Evolutionary conservation across 2,113 vertebrate genomes (phyloP), one percentile per base, ranked within the genome.

Genomic region (Mustela lutreola): DNA sequence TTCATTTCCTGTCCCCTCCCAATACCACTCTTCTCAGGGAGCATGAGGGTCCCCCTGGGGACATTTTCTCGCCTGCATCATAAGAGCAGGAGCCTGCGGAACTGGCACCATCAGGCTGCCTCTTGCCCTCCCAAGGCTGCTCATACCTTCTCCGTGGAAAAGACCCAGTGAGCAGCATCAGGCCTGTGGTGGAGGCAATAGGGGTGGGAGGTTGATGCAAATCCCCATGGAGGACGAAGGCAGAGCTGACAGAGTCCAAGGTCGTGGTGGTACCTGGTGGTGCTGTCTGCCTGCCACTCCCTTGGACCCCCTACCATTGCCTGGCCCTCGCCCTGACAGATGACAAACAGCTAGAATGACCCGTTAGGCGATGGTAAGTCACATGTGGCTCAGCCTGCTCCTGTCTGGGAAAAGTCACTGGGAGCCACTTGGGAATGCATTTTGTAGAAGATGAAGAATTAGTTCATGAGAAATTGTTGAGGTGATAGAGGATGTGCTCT

Each of bases 1-100:
- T 33, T 67, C 31, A 7, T 33, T 67, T 67, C 65, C 65, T 33
- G 14, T 18, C 45, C 33, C 16, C 33, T 56, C 18, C 24, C 11
- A 48, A 16, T 5, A 15, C 12, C 78, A 11, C 8, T 48, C 39
- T 65, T 87, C n/a, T 56, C 26, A 39, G n/a, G 33, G 12, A 87
- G 36, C 3, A 4, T 1, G 6, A 48, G 53, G 6, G 3, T 1
- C 0, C 0, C 14, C 12, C 19, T 12, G 21, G 53, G 22, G 26
- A 60, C 24, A 0, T 36, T 60, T 7, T 81, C 5, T 94, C 16
- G 53, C 76, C 85, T 82, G 85, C 11, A 28, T 1, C 53, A 16
- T 16, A 53, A 16, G 50, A 53, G 50, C 15, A 22, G 28, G 50
- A 85, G 36, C 56, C 67, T 3, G 11, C 76, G 42, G 65, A 31